Evolutionary conservation across 2,797 vertebrate genomes (phyloP).

Genomic region (Gallinago stenura): DNA sequence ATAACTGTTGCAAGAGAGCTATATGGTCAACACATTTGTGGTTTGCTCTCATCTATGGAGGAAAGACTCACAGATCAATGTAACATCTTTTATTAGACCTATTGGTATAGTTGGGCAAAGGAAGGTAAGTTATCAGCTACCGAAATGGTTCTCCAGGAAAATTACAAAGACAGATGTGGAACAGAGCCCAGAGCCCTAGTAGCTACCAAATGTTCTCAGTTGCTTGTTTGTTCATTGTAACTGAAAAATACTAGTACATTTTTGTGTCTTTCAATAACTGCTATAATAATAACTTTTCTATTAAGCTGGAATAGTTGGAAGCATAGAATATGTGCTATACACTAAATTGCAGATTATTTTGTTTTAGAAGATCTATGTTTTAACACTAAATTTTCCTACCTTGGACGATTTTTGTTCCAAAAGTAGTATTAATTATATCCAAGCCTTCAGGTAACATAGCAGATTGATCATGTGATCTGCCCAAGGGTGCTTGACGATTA

Average conservation of each 20-base stretch:
- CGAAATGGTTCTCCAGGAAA: background rate
- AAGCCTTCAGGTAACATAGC: conserved; percentile 79
- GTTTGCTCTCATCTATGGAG: background rate
- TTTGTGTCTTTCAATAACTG: background rate
- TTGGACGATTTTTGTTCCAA: conserved; percentile 79
- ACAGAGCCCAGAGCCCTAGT: background rate
- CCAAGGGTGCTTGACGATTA: conserved; percentile 77
- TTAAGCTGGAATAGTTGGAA: background rate
- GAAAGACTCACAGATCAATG: background rate
- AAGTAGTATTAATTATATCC: conserved; percentile 77
- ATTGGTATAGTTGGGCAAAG: background rate
- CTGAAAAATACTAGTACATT: background rate
- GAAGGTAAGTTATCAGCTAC: background rate
- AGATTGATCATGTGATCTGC: conserved; percentile 79
- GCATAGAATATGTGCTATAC: background rate
- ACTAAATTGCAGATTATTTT: background rate
- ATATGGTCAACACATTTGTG: background rate
- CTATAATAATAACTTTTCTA: background rate
- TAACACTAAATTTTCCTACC: conserved; percentile 73
- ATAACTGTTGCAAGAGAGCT: background rate
- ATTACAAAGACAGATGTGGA: background rate
- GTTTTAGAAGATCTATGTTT: background rate
- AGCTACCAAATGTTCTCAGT: background rate
- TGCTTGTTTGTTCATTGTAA: background rate
- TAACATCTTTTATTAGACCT: background rate